Evolutionary conservation across 2,797 vertebrate species (phyloP).

Genomic region (Carapus acus): DNA sequence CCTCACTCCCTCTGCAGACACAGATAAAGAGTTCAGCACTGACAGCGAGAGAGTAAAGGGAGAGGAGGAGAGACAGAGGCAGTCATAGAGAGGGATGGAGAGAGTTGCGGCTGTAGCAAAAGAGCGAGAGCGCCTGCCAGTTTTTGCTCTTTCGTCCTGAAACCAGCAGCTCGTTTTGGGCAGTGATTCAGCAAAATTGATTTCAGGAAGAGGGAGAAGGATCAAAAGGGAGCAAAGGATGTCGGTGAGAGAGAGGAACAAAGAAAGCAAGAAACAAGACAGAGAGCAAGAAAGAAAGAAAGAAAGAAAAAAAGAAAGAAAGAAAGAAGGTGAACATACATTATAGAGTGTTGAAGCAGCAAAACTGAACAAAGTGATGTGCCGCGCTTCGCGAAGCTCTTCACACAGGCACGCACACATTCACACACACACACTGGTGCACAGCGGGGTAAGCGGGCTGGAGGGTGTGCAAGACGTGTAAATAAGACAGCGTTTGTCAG

Average conservation of each 20-base stretch:
- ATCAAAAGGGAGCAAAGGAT: conserved; percentile 11
- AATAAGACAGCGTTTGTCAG: conserved; percentile 38
- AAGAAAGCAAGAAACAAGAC: conserved; percentile 3
- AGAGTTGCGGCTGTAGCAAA: conserved; percentile 2
- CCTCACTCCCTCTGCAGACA: conserved; percentile 47
- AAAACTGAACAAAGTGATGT: conserved; percentile 55
- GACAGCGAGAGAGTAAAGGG: conserved; percentile 9
- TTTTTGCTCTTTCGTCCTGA: conserved; percentile 36
- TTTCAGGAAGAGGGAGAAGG: conserved; percentile 43
- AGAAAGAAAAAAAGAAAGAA: conserved; percentile 17
- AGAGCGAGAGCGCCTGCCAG: conserved; percentile 41
- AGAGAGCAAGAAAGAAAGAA: background rate
- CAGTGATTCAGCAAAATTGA: conserved; percentile 72
- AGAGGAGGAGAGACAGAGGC: no score
- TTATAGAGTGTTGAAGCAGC: conserved; percentile 55
- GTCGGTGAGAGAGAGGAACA: conserved; percentile 25
- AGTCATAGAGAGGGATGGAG: background rate
- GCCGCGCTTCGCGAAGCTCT: conserved; percentile 49
- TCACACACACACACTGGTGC: conserved; percentile 26
- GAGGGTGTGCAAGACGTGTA: conserved; percentile 21
- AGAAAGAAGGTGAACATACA: conserved; percentile 54
- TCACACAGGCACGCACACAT: conserved; percentile 5
- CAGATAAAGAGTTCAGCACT: conserved; percentile 13
- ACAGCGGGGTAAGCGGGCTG: conserved; percentile 1
- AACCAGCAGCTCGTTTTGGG: conserved; percentile 62